Evolutionary conservation across 2,113 vertebrate species (phyloP).

Genomic region (Dicentrarchus labrax): DNA sequence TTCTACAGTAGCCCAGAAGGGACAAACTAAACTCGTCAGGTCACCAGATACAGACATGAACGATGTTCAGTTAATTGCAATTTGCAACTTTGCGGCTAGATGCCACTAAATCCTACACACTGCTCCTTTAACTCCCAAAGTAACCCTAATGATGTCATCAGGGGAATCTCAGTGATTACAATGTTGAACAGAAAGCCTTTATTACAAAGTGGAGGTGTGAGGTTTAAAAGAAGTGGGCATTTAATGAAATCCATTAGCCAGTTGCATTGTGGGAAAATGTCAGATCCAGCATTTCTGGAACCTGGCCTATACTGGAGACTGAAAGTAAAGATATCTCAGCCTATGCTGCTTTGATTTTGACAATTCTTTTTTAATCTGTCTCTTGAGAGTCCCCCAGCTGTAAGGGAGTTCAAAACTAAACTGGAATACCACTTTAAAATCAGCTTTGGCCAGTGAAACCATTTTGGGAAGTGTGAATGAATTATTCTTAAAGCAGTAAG

Average conservation of each 20-base stretch:
- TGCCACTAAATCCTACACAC: no score
- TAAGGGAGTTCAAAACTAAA: neutral
- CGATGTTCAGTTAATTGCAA: no score
- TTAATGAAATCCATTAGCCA: neutral
- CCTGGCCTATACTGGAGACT: neutral
- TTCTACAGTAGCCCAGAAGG: no score
- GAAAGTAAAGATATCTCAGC: neutral
- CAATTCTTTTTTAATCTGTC: neutral
- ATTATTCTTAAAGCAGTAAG: neutral
- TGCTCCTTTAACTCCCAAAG: neutral
- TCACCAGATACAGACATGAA: no score
- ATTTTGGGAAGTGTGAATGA: neutral
- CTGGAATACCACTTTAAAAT: neutral
- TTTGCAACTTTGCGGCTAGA: no score
- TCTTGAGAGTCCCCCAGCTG: neutral
- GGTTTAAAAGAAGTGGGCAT: neutral
- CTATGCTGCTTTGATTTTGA: neutral
- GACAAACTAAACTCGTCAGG: no score
- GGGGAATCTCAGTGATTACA: neutral
- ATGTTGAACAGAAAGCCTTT: neutral
- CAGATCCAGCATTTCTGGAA: neutral
- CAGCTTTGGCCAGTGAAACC: neutral
- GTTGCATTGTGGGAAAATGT: neutral
- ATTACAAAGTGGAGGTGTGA: neutral
- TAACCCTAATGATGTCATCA: neutral